Conservation (phyloP, 2,888 invertebrate species). For the Diplazon laetatorius region DNA sequence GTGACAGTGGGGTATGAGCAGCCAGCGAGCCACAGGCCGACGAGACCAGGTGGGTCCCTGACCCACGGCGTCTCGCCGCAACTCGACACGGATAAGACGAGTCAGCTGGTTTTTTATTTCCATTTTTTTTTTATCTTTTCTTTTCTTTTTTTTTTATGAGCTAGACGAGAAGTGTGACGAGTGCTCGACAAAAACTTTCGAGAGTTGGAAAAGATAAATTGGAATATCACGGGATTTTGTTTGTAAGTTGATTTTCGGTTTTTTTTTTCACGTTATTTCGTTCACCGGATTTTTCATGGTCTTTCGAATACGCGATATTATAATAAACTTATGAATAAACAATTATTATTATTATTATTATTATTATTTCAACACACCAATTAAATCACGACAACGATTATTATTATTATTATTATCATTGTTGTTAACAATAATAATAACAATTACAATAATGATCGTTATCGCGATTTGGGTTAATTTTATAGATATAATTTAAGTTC, state of each 20-base stretch:
- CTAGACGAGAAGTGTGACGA: background rate
- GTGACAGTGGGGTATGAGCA: slow-evolving; percentile 66
- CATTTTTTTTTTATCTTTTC: background rate
- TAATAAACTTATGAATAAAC: background rate
- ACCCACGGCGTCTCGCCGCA: slow-evolving; percentile 59
- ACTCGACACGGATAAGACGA: slow-evolving; percentile 30
- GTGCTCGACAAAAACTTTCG: background rate
- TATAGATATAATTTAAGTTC: too few species aligned
- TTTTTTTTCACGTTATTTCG: too few species aligned
- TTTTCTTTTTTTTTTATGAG: too few species aligned
- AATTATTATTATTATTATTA: too few species aligned
- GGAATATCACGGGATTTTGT: background rate
- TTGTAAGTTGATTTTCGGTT: slow-evolving; percentile 7
- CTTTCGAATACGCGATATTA: too few species aligned
- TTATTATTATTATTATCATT: slow-evolving; percentile 1
- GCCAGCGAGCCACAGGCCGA: slow-evolving; percentile 43
- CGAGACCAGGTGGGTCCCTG: slow-evolving; percentile 72
- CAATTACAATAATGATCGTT: too few species aligned
- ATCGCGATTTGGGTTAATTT: too few species aligned
- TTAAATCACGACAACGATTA: background rate
- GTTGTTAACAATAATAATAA: too few species aligned
- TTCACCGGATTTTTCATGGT: background rate
- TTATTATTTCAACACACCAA: too few species aligned
- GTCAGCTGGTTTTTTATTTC: slow-evolving; percentile 55
- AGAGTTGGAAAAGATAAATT: slow-evolving; percentile 2